Base-by-base conservation (phyloP, 2,797 vertebrate species). In the Pantherophis alleghaniensis region DNA sequence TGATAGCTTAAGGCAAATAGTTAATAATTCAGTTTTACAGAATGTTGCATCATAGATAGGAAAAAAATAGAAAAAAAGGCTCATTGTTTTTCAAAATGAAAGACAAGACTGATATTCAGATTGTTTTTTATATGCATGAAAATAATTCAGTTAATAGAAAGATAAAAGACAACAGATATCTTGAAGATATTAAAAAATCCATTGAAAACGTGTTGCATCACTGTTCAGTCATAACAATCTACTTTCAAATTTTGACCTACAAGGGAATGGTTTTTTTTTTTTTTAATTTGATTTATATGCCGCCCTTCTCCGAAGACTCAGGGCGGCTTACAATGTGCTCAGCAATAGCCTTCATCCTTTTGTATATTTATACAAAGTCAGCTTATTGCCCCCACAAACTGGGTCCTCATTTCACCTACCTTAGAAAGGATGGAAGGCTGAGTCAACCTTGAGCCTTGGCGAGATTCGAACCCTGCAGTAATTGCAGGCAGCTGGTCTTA, bases 11-110 rank as follows among this genome's bases (percentile, higher is more conserved):
- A 91, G 66, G 94, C 86, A 94, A 24, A 83, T 66, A 47, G 92
- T 88, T 0, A 2, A 26, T 93, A 93, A 94, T 91, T 91, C 86
- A 47, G 79, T 5, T 91, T 92, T 88, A 92, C 89, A 88, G 69
- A 95, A 95, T 92, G 83, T 87, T 94, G 88, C 89, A 87, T 87
- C 22, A 91, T 95, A 86, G 95, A 95, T 96, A 94, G 95, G 94
- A 89, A 93, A 69, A 63, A 61, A 74, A 93, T 37, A 66, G 24
- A 83, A 93, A 42, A 89, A 88, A 24, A 2, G 0, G 26, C 42
- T 47, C 6, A 61, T 10, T 4, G 61, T 86, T 63, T n/a, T 63
- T 83, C 56, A 66, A 93, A 94, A 16, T 63, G 37, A 91, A 0
- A 20, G 63, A 63, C 20, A 86, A 89, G 60, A 5, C 11, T 87